Conservation (phyloP, 2,888 invertebrate genomes). For the Cataglyphis rosenhaueri region DNA sequence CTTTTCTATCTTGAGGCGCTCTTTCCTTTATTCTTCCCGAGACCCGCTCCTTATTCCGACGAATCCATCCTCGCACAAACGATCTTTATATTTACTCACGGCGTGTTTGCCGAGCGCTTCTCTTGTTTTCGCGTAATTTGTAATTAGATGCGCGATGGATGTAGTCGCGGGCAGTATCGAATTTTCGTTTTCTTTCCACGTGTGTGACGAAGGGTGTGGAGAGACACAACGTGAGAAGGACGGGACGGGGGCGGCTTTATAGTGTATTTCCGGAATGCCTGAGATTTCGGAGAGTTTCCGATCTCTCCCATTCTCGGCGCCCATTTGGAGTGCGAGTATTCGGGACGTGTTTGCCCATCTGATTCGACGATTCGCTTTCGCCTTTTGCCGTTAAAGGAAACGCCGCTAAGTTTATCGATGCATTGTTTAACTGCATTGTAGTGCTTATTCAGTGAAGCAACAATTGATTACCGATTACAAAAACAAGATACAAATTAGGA, state of each 20-base stretch:
- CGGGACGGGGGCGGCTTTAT: constrained; percentile 10
- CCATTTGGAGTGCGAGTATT: constrained; percentile 17
- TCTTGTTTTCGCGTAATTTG: constrained; percentile 82
- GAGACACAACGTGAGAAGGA: constrained; percentile 16
- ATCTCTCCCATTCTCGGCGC: constrained; percentile 58
- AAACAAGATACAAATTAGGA: constrained; percentile 48
- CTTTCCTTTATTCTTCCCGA: constrained; percentile 59
- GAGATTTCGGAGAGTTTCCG: constrained; percentile 67
- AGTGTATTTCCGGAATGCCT: constrained; percentile 59
- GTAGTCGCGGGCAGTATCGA: constrained; percentile 66
- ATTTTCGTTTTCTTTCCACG: constrained; percentile 63
- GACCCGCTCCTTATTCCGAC: constrained; percentile 62
- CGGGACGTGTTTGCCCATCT: constrained; percentile 54
- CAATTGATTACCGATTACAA: constrained; percentile 46
- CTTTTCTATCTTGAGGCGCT: constrained; percentile 62
- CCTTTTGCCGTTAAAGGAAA: constrained; percentile 38
- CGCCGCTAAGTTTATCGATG: constrained; percentile 40
- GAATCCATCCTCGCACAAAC: constrained; percentile 73
- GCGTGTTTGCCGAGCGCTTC: constrained; percentile 81
- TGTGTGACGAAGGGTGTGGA: constrained; percentile 36
- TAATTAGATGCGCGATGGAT: constrained; percentile 80
- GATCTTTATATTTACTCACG: constrained; percentile 82
- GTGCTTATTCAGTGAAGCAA: constrained; percentile 29
- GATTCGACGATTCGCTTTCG: constrained; percentile 53
- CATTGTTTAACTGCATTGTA: constrained; percentile 44